phyloP scores from a whole-genome alignment of 2,113 vertebrate species.

The Rhizomys pruinosus region DNA sequence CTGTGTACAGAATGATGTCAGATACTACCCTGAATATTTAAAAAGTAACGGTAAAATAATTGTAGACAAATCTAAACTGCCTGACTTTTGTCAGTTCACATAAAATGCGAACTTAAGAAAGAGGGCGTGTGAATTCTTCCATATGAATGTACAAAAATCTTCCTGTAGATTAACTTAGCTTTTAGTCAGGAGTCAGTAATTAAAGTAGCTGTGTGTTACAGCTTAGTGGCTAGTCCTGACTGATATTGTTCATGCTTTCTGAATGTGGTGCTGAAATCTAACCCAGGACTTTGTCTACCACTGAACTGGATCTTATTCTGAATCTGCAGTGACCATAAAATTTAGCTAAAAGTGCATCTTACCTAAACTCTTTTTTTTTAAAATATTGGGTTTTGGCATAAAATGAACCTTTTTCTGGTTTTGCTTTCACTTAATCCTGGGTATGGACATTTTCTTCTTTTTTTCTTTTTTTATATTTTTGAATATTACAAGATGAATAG shows the following conservation, averaged over 20 bases:
- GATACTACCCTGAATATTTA: neutral
- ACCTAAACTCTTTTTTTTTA: neutral
- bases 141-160: neutral
- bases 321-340: neutral
- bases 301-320: neutral
- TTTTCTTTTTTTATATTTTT: too few species aligned
- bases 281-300: neutral
- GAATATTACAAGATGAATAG: neutral
- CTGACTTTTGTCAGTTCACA: neutral
- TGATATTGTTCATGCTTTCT: neutral
- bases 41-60: slow-evolving; percentile 43
- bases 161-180: neutral
- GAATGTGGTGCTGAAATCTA: neutral
- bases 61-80: neutral
- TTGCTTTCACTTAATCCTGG: slow-evolving; percentile 9
- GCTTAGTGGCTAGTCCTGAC: neutral
- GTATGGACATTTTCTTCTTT: too few species aligned
- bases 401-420: neutral
- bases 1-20: too few species aligned
- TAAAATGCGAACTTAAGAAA: slow-evolving; percentile 18
- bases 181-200: neutral
- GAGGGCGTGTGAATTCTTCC: neutral
- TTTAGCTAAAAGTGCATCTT: neutral
- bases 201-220: neutral
- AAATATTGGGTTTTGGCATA: slow-evolving; percentile 4